A percentile compares a stretch with the other conserved stretches of the same genome.
phyloP scores from a whole-genome alignment of 2,113 vertebrate genomes.

The Eretmochelys imbricata region DNA sequence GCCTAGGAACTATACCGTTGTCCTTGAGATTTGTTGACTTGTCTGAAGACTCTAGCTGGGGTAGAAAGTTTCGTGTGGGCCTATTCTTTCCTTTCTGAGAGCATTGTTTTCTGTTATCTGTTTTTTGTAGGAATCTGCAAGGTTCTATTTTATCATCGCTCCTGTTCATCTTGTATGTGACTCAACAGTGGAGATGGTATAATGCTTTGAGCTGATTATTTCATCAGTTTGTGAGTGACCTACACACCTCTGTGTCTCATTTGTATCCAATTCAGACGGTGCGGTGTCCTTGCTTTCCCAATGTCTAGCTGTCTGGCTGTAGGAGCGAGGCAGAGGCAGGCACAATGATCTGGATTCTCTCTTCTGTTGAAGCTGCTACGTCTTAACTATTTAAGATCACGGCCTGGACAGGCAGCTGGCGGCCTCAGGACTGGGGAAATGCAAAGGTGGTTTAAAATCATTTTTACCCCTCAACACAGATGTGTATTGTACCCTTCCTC shows the following conservation, averaged over 20 bases:
- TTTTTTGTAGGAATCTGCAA: background rate
- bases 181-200: background rate
- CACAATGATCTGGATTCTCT: background rate
- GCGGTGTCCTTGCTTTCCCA: background rate
- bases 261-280: background rate
- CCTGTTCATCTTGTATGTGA: background rate
- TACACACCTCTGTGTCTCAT: background rate
- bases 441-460: background rate
- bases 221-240: background rate
- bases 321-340: background rate
- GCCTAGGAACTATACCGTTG: background rate
- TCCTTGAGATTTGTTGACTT: background rate
- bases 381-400: background rate
- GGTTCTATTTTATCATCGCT: background rate
- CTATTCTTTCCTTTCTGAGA: background rate
- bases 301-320: background rate
- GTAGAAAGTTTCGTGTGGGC: background rate
- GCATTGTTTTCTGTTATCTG: background rate
- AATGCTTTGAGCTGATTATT: background rate
- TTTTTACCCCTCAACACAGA: background rate
- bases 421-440: background rate
- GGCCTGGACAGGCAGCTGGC: background rate
- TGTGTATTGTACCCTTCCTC: background rate
- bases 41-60: background rate
- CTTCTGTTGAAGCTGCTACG: background rate